phyloP scores from a whole-genome alignment of 2,797 vertebrate species.

The Mormyrus hasselquistii region DNA sequence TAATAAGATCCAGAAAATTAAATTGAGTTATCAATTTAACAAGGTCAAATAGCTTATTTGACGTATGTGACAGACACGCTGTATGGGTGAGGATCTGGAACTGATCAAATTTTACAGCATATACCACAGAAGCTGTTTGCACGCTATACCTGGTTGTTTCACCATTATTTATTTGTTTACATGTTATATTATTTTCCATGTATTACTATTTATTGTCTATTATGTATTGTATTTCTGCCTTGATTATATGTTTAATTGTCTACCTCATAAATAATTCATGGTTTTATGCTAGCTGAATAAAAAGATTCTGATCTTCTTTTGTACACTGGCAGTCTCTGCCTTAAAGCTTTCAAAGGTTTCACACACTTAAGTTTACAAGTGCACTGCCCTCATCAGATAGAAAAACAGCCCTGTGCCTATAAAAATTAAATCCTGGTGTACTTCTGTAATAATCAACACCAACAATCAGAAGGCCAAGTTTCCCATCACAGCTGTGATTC shows the following conservation, averaged over 20 bases:
- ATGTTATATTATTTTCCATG: background rate
- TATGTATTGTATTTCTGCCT: background rate
- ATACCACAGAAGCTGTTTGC: background rate
- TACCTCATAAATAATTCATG: background rate
- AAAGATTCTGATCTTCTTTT: background rate
- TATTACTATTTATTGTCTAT: background rate
- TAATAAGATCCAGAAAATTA: background rate
- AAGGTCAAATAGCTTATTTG: background rate
- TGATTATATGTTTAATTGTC: background rate
- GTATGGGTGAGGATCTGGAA: background rate
- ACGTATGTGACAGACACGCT: background rate
- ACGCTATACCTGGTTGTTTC: background rate
- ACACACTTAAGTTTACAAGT: background rate
- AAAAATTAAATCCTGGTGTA: background rate
- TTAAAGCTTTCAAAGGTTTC: background rate
- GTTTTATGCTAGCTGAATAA: background rate
- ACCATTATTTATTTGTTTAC: background rate
- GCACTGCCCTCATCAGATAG: background rate
- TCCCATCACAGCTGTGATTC: background rate
- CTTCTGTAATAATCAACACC: background rate
- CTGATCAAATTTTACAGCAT: background rate
- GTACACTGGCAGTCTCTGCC: background rate
- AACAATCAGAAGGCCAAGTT: background rate
- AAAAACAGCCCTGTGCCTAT: background rate
- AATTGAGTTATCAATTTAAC: background rate